Evolutionary conservation across 2,888 invertebrate genomes (phyloP).

Genomic region (Callosobruchus maculatus): DNA sequence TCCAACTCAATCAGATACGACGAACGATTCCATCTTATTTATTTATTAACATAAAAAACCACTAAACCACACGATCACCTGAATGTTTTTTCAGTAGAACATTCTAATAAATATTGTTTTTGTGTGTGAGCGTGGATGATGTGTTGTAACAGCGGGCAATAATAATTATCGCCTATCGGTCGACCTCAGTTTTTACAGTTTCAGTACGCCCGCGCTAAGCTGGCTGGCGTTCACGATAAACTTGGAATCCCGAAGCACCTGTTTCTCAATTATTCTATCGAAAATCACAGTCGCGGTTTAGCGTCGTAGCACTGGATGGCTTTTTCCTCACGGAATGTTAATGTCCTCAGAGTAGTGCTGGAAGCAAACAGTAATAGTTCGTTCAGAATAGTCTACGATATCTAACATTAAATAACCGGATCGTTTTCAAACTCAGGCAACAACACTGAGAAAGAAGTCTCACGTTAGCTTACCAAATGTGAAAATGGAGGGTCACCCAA

Average conservation of each 20-base stretch:
- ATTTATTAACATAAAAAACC: background rate
- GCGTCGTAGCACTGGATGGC: background rate
- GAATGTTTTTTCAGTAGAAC: background rate
- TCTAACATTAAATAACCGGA: no score
- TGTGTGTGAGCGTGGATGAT: background rate
- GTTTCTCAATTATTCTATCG: background rate
- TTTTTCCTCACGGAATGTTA: background rate
- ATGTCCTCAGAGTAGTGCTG: no score
- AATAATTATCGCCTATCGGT: background rate
- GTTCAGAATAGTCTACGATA: no score
- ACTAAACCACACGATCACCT: background rate
- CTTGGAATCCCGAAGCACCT: background rate
- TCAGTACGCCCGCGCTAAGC: background rate
- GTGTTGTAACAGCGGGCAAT: background rate
- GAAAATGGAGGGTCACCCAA: no score
- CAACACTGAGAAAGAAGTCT: no score
- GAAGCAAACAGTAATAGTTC: no score
- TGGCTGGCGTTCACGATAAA: background rate
- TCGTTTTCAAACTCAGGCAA: no score
- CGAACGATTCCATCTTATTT: background rate
- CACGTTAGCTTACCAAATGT: no score
- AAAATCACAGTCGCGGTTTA: background rate
- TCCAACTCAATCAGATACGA: background rate
- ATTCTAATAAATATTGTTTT: background rate
- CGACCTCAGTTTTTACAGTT: background rate